phyloP scores from a whole-genome alignment of 2,888 invertebrate species.

The Rotaria magnacalcarata region DNA sequence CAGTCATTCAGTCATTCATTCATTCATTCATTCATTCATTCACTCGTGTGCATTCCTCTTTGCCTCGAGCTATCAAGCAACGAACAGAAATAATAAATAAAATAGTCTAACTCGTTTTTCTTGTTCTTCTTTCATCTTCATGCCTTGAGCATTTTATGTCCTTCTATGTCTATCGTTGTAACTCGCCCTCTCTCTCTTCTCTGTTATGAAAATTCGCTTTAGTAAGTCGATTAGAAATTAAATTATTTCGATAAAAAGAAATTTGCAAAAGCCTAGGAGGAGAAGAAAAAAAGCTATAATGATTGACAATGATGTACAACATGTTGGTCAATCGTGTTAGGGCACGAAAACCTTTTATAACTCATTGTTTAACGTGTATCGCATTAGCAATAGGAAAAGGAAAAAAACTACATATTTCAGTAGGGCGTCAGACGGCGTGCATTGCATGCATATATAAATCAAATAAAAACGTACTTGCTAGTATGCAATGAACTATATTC shows the following conservation, averaged over 20 bases:
- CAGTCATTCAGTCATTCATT: background rate
- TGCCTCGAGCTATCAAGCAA: constrained; percentile 11
- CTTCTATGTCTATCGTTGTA: background rate
- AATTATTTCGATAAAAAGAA: constrained; percentile 6
- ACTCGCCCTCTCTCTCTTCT: background rate
- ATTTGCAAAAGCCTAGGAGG: background rate
- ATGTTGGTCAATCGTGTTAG: background rate
- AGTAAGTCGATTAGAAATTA: constrained; percentile 25
- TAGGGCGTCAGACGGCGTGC: background rate
- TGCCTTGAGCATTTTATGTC: constrained; percentile 14
- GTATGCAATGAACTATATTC: background rate
- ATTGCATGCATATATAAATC: background rate
- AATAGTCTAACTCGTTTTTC: constrained; percentile 26
- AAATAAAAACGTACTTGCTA: background rate
- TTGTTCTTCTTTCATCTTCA: constrained; percentile 5
- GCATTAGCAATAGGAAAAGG: background rate
- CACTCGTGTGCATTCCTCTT: constrained; percentile 12
- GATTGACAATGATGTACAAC: background rate
- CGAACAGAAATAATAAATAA: constrained; percentile 24
- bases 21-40: background rate
- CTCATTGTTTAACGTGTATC: background rate
- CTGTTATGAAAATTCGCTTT: background rate
- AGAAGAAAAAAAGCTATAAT: background rate
- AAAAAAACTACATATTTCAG: background rate
- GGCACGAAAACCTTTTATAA: background rate